phyloP scores from a whole-genome alignment of 2,888 invertebrate genomes.

The Oligia strigilis region DNA sequence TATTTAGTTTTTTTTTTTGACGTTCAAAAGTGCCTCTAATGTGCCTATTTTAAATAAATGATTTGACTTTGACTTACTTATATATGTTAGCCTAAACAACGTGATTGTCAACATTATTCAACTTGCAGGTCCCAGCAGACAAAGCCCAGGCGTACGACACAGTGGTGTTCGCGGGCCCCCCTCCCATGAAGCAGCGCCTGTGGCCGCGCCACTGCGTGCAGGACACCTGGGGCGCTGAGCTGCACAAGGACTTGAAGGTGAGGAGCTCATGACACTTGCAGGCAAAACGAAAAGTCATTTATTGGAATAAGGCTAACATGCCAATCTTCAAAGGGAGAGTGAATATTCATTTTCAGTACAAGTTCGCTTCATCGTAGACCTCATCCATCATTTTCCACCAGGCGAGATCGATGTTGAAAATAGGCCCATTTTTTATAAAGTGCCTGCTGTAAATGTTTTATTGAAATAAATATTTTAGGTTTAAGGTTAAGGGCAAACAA shows the following conservation, averaged over 20 bases:
- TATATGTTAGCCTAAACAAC: background rate
- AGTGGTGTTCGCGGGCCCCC: conserved; percentile 97
- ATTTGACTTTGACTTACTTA: too few species aligned
- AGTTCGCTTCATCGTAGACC: too few species aligned
- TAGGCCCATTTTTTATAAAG: too few species aligned
- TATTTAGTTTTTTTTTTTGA: too few species aligned
- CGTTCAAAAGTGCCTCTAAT: too few species aligned
- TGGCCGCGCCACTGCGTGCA: conserved; percentile 99
- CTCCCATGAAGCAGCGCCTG: conserved; percentile 96
- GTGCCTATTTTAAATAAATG: too few species aligned
- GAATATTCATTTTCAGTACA: too few species aligned
- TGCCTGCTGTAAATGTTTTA: background rate
- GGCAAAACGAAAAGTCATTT: background rate
- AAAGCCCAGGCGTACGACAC: conserved; percentile 96
- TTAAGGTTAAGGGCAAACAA: too few species aligned
- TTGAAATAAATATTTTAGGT: background rate
- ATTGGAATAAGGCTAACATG: background rate
- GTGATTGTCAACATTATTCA: background rate
- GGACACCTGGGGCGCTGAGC: conserved; percentile 98
- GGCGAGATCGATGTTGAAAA: too few species aligned
- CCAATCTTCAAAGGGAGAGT: too few species aligned
- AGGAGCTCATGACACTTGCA: background rate
- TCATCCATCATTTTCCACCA: too few species aligned
- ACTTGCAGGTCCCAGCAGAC: conserved; percentile 92
- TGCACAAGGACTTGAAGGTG: conserved; percentile 97